Evolutionary conservation across 2,797 vertebrate genomes (phyloP).

Genomic region (Glyptemys insculpta): DNA sequence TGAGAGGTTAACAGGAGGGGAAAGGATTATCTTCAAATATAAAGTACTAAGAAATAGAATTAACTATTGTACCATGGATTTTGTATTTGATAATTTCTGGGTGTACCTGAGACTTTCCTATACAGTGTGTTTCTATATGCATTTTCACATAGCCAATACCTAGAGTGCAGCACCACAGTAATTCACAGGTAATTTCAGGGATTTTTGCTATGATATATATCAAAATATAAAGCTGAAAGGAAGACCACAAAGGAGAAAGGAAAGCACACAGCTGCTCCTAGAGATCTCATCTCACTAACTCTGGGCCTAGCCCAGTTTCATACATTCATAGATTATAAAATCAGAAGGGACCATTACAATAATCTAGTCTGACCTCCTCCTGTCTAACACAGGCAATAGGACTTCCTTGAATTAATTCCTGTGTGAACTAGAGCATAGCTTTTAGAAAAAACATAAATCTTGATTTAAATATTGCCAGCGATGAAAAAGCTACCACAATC

Average conservation of each 20-base stretch:
- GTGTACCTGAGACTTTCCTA: background rate
- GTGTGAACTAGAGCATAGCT: no score
- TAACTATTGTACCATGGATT: background rate
- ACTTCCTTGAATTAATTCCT: no score
- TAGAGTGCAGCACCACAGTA: background rate
- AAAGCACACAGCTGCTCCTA: background rate
- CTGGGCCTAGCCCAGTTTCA: background rate
- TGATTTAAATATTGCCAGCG: no score
- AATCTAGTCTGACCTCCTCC: no score
- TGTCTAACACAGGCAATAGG: no score
- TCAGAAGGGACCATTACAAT: no score
- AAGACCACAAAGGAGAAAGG: background rate
- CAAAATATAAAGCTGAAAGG: background rate
- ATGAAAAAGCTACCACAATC: no score
- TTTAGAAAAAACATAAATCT: no score
- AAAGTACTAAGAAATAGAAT: background rate
- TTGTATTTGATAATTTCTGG: background rate
- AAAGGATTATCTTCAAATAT: background rate
- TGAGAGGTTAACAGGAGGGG: background rate
- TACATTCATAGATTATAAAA: no score
- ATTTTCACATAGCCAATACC: background rate
- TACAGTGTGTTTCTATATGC: rapidly evolving
- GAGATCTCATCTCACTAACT: background rate
- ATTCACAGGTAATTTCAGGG: background rate
- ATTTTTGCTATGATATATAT: background rate